These are phyloP conservation scores for Nasonovia ribisnigri DNA, from an alignment of 2,888 invertebrate genomes.

Conservation along the genomic window DNA sequence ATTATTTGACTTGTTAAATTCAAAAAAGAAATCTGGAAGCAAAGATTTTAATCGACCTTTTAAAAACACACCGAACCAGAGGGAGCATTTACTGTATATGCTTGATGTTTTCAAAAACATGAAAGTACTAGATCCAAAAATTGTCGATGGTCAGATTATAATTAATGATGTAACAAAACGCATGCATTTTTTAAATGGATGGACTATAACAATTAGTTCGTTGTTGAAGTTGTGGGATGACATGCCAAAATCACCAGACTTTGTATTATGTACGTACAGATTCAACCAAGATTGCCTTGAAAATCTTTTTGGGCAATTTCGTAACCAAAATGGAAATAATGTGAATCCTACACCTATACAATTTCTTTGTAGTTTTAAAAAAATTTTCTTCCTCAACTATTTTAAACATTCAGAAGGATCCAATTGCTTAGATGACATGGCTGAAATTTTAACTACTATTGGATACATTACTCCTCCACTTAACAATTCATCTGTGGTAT, in stretches of 20 bases:
- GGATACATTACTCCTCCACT: conserved; percentile 6
- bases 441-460: neutral
- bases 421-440: too few species aligned
- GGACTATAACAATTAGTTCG: neutral
- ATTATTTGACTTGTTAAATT: conserved; percentile 36
- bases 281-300: neutral
- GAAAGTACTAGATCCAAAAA: neutral
- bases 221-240: conserved; percentile 33
- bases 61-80: conserved; percentile 24
- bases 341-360: neutral
- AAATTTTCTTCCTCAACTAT: conserved; percentile 11
- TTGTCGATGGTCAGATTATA: neutral
- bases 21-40: neutral
- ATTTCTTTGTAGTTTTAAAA: conserved; percentile 15
- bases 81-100: conserved; percentile 1
- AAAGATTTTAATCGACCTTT: too few species aligned
- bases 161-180: conserved; percentile 6
- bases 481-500: neutral
- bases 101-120: conserved; percentile 23
- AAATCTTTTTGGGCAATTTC: conserved; percentile 15
- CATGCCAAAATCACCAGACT: neutral
- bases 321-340: neutral
- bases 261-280: neutral
- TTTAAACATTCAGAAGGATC: conserved; percentile 1
- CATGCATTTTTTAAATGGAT: neutral